Conservation (phyloP, 2,113 vertebrate species). For the Gallinago undulata region DNA sequence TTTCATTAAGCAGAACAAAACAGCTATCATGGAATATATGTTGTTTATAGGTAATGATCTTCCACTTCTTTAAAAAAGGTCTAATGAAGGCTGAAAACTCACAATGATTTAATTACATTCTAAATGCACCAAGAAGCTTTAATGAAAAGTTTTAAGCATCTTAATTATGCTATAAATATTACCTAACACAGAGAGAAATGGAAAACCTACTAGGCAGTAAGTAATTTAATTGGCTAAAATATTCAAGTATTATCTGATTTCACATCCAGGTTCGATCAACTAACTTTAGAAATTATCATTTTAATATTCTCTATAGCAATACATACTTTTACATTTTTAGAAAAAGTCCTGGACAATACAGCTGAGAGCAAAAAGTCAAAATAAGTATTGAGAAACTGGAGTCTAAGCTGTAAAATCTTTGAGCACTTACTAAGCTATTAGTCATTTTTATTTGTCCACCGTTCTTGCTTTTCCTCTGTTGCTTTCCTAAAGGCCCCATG, state of each 20-base stretch:
- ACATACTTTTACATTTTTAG: not conserved
- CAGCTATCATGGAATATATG: not conserved
- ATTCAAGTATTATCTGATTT: not conserved
- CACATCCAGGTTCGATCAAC: not conserved
- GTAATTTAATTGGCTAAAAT: not conserved
- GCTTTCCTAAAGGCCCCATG: not conserved
- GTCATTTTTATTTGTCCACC: not conserved
- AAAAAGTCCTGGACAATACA: not conserved
- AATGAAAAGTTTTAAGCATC: not conserved
- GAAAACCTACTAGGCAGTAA: not conserved
- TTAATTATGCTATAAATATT: not conserved
- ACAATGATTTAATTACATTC: slow-evolving; percentile 27
- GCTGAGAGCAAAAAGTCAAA: not conserved
- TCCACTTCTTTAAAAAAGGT: not conserved
- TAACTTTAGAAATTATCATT: not conserved
- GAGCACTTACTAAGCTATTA: not conserved
- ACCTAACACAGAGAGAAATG: not conserved
- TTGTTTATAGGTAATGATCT: not conserved
- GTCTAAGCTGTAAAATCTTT: not conserved
- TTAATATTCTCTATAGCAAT: not conserved
- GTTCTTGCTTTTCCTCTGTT: not conserved
- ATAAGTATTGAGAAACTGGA: not conserved
- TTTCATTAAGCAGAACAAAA: slow-evolving; percentile 12
- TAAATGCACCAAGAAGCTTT: not conserved
- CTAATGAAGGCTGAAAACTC: not conserved